Evolutionary conservation across 2,113 vertebrate species (phyloP).

Genomic region (Cyprinodon brontotheroides): DNA sequence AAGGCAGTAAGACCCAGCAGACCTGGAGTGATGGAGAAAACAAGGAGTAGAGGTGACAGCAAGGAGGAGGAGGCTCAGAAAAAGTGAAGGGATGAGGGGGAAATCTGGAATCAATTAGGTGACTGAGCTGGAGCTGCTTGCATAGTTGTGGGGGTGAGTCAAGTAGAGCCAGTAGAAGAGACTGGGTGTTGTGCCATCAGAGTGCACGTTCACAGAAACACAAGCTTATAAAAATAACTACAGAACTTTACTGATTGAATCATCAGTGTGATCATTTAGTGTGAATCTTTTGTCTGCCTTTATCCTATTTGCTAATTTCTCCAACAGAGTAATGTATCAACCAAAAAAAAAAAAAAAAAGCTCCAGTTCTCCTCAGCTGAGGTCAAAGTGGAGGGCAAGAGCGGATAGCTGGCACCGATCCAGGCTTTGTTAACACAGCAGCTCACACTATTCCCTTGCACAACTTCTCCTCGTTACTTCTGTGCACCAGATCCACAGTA

Average conservation of each 20-base stretch:
- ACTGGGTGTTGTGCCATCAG: constrained; percentile 50
- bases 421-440: constrained; percentile 62
- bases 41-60: constrained; percentile 54
- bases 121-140: constrained; percentile 70
- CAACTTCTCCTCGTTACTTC: constrained; percentile 54
- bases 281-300: not conserved
- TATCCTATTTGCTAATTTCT: not conserved
- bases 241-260: not conserved
- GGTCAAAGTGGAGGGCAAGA: constrained; percentile 69
- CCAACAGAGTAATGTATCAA: constrained; percentile 52
- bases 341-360: constrained; percentile 29
- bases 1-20: constrained; percentile 55
- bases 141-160: constrained; percentile 79
- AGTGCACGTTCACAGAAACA: constrained; percentile 39
- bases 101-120: constrained; percentile 80
- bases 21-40: constrained; percentile 28
- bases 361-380: constrained; percentile 45
- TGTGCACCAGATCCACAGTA: constrained; percentile 20
- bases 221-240: constrained; percentile 13
- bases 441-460: constrained; percentile 42
- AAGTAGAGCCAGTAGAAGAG: constrained; percentile 59
- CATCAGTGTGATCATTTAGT: not conserved
- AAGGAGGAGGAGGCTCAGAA: constrained; percentile 17
- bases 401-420: constrained; percentile 59
- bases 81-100: constrained; percentile 5